These are phyloP conservation scores for Drosophila ananassae DNA, from an alignment of 1,140 invertebrate species.

Conservation along the genomic window DNA sequence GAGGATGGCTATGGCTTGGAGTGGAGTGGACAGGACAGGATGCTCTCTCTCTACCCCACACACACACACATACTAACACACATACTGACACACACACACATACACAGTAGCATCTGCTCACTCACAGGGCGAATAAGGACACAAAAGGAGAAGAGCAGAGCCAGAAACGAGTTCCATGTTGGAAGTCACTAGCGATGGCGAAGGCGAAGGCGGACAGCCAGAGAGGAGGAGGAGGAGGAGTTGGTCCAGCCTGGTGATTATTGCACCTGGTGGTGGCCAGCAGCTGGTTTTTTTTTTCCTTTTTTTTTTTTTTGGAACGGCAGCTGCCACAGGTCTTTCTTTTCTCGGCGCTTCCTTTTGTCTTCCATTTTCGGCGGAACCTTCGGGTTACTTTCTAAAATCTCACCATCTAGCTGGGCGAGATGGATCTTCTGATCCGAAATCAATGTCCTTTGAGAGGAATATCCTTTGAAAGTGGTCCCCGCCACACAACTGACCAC, in stretches of 20 bases:
- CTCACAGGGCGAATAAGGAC: slow-evolving; percentile 70
- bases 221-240: slow-evolving; percentile 19
- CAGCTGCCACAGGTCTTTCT: slow-evolving; percentile 57
- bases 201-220: slow-evolving; percentile 22
- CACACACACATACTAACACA: background rate
- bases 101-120: slow-evolving; percentile 6
- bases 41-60: slow-evolving; percentile 20
- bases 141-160: slow-evolving; percentile 61
- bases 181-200: background rate
- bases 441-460: too few relatives aligned
- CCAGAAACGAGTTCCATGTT: slow-evolving; percentile 53
- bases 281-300: background rate
- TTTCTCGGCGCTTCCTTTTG: slow-evolving; percentile 15
- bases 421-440: too few relatives aligned
- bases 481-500: too few relatives aligned
- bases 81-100: slow-evolving; percentile 2
- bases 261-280: slow-evolving; percentile 64
- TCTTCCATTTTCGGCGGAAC: slow-evolving; percentile 1
- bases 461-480: too few relatives aligned
- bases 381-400: slow-evolving; percentile 66
- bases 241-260: slow-evolving; percentile 53
- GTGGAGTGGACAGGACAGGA: slow-evolving; percentile 41
- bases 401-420: background rate
- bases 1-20: background rate
- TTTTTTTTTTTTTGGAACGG: slow-evolving; percentile 1